These are phyloP conservation scores for Sitodiplosis mosellana DNA, from an alignment of 1,140 invertebrate genomes.

Conservation along the genomic window DNA sequence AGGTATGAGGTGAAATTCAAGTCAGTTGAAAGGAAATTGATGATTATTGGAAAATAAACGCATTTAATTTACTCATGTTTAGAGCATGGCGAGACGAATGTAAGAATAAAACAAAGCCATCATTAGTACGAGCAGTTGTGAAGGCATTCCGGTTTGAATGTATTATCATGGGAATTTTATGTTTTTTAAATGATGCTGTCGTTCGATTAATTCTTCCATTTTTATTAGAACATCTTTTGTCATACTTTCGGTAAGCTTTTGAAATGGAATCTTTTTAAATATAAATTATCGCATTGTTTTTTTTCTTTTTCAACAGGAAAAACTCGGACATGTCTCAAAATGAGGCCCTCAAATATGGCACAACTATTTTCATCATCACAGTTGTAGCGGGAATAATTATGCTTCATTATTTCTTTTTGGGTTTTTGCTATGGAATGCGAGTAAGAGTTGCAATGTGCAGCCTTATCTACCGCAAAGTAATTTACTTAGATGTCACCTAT, in stretches of 20 bases:
- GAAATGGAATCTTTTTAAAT: background rate
- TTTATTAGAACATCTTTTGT: background rate
- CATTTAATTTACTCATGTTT: background rate
- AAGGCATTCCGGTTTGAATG: conserved; percentile 2
- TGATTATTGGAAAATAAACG: background rate
- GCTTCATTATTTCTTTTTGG: conserved; percentile 34
- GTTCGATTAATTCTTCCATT: conserved; percentile 1
- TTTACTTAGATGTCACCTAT: conserved; percentile 49
- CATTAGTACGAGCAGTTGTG: background rate
- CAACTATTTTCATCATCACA: conserved; percentile 29
- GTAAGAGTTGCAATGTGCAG: conserved; percentile 38
- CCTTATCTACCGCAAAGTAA: conserved; percentile 39
- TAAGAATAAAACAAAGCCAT: conserved; percentile 1
- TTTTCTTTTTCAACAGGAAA: background rate
- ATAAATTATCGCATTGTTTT: background rate
- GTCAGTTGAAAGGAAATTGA: background rate
- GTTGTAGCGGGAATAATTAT: conserved; percentile 27
- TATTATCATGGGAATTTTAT: background rate
- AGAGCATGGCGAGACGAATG: conserved; percentile 1
- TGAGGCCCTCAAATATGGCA: conserved; percentile 30
- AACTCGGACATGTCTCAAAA: background rate
- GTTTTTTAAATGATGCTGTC: background rate
- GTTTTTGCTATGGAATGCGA: conserved; percentile 38
- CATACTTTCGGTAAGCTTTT: conserved; percentile 1
- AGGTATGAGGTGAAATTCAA: background rate